A percentile compares a stretch with the other conserved stretches of the same genome.
Conservation (phyloP, 2,113 vertebrate species). For the Archilochus colubris region DNA sequence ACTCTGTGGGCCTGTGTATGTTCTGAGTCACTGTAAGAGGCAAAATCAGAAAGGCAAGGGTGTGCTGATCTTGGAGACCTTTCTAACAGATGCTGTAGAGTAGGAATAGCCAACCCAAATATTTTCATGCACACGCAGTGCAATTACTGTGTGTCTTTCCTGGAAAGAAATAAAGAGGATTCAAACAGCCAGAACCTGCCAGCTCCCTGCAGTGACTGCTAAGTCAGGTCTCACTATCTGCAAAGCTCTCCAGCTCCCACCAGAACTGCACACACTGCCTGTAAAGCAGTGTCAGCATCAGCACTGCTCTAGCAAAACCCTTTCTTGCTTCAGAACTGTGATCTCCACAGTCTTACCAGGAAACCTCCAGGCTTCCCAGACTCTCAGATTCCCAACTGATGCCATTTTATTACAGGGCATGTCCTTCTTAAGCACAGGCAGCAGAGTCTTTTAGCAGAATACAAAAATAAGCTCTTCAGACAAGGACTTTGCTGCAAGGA, state of each 20-base stretch:
- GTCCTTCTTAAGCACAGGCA: not conserved
- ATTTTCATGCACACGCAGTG: not conserved
- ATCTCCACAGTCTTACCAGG: not conserved
- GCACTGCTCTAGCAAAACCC: not conserved
- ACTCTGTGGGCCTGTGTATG: not conserved
- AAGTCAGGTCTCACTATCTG: not conserved
- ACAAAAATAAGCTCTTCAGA: not conserved
- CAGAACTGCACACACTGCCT: not conserved
- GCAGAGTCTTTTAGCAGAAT: not conserved
- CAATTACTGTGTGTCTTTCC: not conserved
- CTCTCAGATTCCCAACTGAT: not conserved
- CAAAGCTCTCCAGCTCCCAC: not conserved
- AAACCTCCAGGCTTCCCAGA: not conserved
- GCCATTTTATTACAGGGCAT: not conserved
- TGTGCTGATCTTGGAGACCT: conserved; percentile 48
- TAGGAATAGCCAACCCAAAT: not conserved
- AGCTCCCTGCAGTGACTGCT: not conserved
- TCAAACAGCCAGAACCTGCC: not conserved
- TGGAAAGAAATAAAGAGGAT: conserved; percentile 21
- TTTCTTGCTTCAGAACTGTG: not conserved
- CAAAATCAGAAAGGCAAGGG: not conserved
- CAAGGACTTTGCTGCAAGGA: not conserved
- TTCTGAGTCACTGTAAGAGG: not conserved
- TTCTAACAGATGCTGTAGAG: not conserved
- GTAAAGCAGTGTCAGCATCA: not conserved